Percentiles rank a stretch among this genome's conserved stretches.
Conservation (phyloP, 2,797 vertebrate genomes). For the Anolis apletophallus region DNA sequence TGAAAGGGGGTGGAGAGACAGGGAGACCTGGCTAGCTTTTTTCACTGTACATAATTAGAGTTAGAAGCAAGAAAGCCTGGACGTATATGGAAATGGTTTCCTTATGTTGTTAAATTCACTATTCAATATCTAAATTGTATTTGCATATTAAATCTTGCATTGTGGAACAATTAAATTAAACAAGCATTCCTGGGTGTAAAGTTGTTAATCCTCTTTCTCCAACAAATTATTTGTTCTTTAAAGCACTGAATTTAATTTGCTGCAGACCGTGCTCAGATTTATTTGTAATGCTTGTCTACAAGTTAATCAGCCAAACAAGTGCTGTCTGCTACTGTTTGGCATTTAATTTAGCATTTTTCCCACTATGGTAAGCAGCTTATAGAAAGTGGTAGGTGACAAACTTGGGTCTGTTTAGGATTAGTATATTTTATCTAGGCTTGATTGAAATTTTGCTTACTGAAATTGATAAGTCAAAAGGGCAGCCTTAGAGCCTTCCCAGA, state of each 20-base stretch:
- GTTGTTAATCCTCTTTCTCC: conserved; percentile 85
- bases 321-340: conserved; percentile 82
- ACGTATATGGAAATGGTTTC: conserved; percentile 77
- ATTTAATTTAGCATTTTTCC: conserved; percentile 82
- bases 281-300: conserved; percentile 85
- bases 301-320: conserved; percentile 85
- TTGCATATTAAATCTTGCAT: conserved; percentile 84
- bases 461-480: conserved; percentile 80
- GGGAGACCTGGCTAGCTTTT: conserved; percentile 46
- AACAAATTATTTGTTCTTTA: conserved; percentile 85
- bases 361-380: conserved; percentile 84
- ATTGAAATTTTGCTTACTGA: conserved; percentile 82
- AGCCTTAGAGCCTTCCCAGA: conserved; percentile 68
- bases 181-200: conserved; percentile 83
- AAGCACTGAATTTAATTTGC: conserved; percentile 86
- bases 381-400: conserved; percentile 84
- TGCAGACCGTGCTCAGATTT: conserved; percentile 82
- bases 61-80: conserved; percentile 71
- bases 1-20: conserved; percentile 34
- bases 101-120: conserved; percentile 75
- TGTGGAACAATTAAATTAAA: conserved; percentile 85
- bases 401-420: conserved; percentile 82
- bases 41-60: conserved; percentile 78
- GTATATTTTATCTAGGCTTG: conserved; percentile 81
- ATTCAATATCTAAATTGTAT: conserved; percentile 81